Percentiles rank a stretch among this genome's conserved stretches.
phyloP scores from a whole-genome alignment of 2,888 invertebrate genomes.

The Amphipyra tragopoginis region DNA sequence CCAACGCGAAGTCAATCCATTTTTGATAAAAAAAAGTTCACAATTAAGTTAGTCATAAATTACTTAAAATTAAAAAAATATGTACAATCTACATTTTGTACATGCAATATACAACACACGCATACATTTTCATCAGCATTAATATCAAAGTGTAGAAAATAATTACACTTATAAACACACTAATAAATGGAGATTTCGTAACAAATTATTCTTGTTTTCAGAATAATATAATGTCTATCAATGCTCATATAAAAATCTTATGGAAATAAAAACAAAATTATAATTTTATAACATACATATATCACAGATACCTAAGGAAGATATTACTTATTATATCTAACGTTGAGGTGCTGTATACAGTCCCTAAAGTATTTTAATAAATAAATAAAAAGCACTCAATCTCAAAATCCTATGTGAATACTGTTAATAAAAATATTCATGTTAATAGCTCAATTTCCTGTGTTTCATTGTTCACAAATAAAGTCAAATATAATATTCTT shows the following conservation, averaged over 20 bases:
- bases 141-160: conserved; percentile 60
- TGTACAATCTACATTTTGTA: conserved; percentile 81
- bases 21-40: conserved; percentile 47
- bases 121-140: conserved; percentile 60
- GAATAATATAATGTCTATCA: conserved; percentile 58
- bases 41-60: conserved; percentile 65
- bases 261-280: conserved; percentile 73
- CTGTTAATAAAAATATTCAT: conserved; percentile 68
- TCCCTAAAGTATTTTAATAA: conserved; percentile 70
- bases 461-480: conserved; percentile 48
- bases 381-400: conserved; percentile 81
- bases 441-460: conserved; percentile 63
- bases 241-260: conserved; percentile 65
- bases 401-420: conserved; percentile 72
- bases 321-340: conserved; percentile 78
- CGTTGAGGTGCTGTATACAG: conserved; percentile 79
- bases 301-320: conserved; percentile 89
- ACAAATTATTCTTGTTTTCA: conserved; percentile 61
- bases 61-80: conserved; percentile 66
- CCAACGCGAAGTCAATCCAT: conserved; percentile 38
- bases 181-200: conserved; percentile 73
- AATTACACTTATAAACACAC: conserved; percentile 73
- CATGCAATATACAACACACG: conserved; percentile 68
- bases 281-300: conserved; percentile 77
- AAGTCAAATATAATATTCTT: conserved; percentile 46